Evolutionary conservation across 2,888 invertebrate species (phyloP).

Genomic region (Anarsia innoxiella): DNA sequence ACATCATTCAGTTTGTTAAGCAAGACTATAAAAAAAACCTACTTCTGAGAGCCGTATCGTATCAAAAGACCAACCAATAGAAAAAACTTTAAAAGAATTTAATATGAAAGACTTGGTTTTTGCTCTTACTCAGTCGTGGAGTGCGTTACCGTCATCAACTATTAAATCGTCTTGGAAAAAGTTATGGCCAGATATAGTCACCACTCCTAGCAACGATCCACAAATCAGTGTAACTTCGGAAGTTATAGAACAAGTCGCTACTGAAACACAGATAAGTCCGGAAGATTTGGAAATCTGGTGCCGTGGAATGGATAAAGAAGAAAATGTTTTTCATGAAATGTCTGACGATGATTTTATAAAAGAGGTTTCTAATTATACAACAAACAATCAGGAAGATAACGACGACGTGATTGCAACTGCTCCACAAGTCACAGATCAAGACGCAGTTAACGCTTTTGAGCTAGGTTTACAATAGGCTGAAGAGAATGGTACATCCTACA

Average conservation of each 20-base stretch:
- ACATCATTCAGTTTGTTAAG: constrained; percentile 28
- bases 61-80: constrained; percentile 10
- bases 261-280: not conserved
- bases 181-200: not conserved
- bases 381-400: too few relatives aligned
- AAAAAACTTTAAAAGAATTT: constrained; percentile 1
- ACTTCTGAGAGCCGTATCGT: constrained; percentile 1
- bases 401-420: too few relatives aligned
- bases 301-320: not conserved
- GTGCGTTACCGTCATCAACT: not conserved
- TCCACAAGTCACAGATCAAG: not conserved
- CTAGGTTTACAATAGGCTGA: not conserved
- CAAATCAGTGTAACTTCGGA: not conserved
- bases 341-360: not conserved
- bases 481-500: not conserved
- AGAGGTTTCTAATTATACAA: not conserved
- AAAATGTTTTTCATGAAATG: not conserved
- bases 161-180: not conserved
- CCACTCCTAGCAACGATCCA: not conserved
- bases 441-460: not conserved
- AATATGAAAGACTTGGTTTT: not conserved
- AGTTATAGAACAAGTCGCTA: not conserved
- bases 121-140: constrained; percentile 3
- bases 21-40: constrained; percentile 18
- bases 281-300: not conserved